Conservation (phyloP, 2,113 vertebrate genomes). For the Nyctibius bracteatus region DNA sequence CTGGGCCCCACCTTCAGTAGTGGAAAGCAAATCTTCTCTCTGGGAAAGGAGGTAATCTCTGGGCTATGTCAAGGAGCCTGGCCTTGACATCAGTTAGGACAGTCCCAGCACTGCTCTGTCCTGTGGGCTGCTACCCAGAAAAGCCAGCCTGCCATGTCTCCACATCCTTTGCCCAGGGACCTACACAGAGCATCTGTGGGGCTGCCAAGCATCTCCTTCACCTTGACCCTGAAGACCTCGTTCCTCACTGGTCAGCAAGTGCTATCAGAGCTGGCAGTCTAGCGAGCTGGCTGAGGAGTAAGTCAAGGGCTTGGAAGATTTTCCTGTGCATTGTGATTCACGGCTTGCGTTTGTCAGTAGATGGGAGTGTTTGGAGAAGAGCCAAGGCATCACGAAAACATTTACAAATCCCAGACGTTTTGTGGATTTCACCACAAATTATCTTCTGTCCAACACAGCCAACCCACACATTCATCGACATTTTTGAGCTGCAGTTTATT, state of each 20-base stretch:
- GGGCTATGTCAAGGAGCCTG: not conserved
- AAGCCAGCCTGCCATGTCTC: not conserved
- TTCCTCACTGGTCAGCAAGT: not conserved
- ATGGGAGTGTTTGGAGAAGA: slow-evolving; percentile 45
- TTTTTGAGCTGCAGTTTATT: slow-evolving; percentile 10
- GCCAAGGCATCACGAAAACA: slow-evolving; percentile 52
- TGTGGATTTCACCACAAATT: slow-evolving; percentile 56
- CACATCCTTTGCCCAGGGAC: not conserved
- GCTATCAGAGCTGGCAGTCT: not conserved
- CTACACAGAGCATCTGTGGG: not conserved
- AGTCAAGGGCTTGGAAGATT: slow-evolving; percentile 39
- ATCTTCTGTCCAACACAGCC: slow-evolving; percentile 5
- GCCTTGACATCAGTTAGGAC: not conserved
- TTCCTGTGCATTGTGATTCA: slow-evolving; percentile 15
- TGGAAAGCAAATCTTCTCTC: not conserved
- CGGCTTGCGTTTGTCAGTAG: slow-evolving; percentile 5
- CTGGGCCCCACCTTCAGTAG: not conserved
- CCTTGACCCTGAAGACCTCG: not conserved
- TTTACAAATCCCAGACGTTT: slow-evolving; percentile 60
- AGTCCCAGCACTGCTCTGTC: not conserved
- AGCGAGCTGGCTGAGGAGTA: slow-evolving; percentile 2
- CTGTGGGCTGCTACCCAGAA: not conserved
- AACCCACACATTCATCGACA: not conserved
- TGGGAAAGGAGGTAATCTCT: not conserved
- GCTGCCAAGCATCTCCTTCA: not conserved